Conservation (phyloP, 2,888 invertebrate species). For the Copidosoma aretas region DNA sequence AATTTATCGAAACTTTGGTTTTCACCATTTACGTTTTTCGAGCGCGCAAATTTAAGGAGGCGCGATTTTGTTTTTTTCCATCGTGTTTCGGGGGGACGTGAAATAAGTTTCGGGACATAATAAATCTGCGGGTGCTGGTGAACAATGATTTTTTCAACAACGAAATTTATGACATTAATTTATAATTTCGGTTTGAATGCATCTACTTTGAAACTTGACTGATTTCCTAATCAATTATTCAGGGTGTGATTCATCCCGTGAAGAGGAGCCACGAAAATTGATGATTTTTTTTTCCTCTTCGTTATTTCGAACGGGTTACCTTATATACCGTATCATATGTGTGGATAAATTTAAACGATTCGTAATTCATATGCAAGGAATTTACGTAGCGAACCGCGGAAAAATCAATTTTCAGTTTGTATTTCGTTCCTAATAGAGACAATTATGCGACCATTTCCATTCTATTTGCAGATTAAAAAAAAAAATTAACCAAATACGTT, state of each 20-base stretch:
- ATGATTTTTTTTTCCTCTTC: not conserved
- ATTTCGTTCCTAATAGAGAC: not conserved
- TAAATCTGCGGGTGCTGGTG: no score
- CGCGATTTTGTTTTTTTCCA: no score
- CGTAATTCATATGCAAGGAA: slow-evolving; percentile 13
- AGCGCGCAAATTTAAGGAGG: no score
- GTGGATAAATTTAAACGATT: slow-evolving; percentile 33
- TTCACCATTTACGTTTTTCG: no score
- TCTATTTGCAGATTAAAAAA: no score
- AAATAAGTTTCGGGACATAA: no score
- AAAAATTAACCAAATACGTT: no score
- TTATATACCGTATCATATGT: slow-evolving; percentile 24
- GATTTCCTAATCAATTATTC: slow-evolving; percentile 37
- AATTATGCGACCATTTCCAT: not conserved
- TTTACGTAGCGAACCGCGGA: slow-evolving; percentile 11
- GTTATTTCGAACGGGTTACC: not conserved
- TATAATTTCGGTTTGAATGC: slow-evolving; percentile 23
- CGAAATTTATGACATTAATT: slow-evolving; percentile 16
- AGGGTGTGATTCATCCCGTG: slow-evolving; percentile 6
- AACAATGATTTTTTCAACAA: not conserved
- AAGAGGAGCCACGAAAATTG: not conserved
- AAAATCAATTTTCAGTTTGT: slow-evolving; percentile 2
- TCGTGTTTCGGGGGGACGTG: no score
- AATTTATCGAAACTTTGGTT: no score
- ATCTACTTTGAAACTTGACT: slow-evolving; percentile 31